These are phyloP conservation scores for Nothoprocta pentlandii DNA, from an alignment of 2,113 vertebrate genomes.

Conservation along the genomic window DNA sequence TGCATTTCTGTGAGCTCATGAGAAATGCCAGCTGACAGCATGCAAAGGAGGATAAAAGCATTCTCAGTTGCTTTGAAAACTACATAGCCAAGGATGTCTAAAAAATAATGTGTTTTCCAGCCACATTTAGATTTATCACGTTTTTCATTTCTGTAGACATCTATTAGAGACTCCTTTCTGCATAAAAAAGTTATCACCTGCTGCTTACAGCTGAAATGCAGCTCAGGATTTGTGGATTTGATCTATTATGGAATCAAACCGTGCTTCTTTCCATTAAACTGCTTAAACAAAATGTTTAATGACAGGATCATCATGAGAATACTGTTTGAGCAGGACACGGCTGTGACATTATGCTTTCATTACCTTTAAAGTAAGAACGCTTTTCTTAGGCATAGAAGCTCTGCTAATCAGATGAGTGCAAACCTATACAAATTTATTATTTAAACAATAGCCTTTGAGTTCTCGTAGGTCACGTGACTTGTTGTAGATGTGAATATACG, in stretches of 20 bases:
- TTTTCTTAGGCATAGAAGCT: not conserved
- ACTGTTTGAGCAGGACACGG: not conserved
- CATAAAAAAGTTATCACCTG: not conserved
- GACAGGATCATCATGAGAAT: not conserved
- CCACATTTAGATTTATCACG: not conserved
- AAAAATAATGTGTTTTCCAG: not conserved
- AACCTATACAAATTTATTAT: not conserved
- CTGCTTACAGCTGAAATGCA: not conserved
- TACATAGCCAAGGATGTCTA: not conserved
- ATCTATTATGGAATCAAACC: not conserved
- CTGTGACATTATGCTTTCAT: not conserved
- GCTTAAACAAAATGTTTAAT: not conserved
- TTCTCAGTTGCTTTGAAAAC: not conserved
- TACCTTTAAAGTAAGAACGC: not conserved
- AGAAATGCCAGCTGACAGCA: not conserved
- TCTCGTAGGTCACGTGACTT: not conserved
- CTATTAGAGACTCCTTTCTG: not conserved
- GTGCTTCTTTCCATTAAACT: not conserved
- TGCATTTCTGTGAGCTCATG: fast-evolving
- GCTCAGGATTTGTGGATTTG: not conserved
- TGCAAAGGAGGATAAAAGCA: not conserved
- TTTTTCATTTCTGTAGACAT: not conserved
- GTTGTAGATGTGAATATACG: not conserved
- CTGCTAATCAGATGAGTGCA: not conserved
- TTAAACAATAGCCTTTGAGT: not conserved